phyloP scores from a whole-genome alignment of 2,888 invertebrate species.

The Drosophila prostipennis region DNA sequence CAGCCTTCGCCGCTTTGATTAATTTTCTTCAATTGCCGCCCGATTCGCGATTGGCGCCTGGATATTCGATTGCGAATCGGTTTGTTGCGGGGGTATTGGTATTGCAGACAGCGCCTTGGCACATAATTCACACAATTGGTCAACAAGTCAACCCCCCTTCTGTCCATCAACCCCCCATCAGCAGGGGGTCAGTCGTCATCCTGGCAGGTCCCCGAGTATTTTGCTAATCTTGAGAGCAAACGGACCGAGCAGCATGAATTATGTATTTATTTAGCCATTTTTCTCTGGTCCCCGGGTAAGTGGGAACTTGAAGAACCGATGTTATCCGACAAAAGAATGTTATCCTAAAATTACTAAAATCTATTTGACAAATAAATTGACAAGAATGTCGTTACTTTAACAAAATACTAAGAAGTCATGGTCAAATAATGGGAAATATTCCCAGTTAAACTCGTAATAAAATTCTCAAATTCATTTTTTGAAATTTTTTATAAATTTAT shows the following conservation, averaged over 20 bases:
- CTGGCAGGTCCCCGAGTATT: conserved; percentile 3
- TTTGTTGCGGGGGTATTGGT: not conserved
- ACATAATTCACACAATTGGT: conserved; percentile 62
- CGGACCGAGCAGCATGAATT: conserved; percentile 22
- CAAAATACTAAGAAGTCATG: too few relatives aligned
- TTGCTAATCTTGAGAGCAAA: conserved; percentile 15
- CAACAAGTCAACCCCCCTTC: conserved; percentile 27
- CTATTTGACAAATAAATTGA: too few relatives aligned
- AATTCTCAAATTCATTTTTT: too few relatives aligned
- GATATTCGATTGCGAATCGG: conserved; percentile 11
- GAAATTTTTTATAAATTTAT: too few relatives aligned
- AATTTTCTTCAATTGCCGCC: conserved; percentile 73
- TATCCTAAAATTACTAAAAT: not conserved
- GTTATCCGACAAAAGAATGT: not conserved
- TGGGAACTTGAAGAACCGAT: not conserved
- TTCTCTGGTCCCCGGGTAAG: not conserved
- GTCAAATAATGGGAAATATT: too few relatives aligned
- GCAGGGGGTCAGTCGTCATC: not conserved
- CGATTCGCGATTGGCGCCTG: conserved; percentile 72
- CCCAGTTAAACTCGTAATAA: too few relatives aligned
- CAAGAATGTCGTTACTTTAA: too few relatives aligned
- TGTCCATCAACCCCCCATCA: conserved; percentile 5
- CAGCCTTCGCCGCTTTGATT: conserved; percentile 67
- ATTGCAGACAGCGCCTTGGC: conserved; percentile 50
- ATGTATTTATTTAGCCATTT: conserved; percentile 29